Evolutionary conservation across 2,113 vertebrate genomes (phyloP), one percentile per base, ranked within the genome.

Genomic region (Chamaetylas fuelleborni): DNA sequence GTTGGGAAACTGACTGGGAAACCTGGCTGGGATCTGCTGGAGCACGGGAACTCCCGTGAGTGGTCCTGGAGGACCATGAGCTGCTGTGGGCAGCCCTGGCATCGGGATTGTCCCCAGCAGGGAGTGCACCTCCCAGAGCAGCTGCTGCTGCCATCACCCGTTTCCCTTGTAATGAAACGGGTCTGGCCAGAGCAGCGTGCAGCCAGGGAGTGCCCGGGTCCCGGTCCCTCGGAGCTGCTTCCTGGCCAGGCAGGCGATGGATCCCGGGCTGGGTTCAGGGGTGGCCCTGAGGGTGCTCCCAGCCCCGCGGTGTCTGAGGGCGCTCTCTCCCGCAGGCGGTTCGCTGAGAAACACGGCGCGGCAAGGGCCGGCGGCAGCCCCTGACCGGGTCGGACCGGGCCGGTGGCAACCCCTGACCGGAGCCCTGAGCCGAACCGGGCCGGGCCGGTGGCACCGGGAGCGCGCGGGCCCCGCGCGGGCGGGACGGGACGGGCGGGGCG

Each of bases 281-380:
- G 36, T 17, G 3, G 14, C 24, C 36, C 8, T 8, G 10, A 4
- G 9, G 42, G 25, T 22, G 57, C 4, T 26, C 29, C 18, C 50
- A 20, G 58, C 34, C 25, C 58, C 31, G 26, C 33, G 14, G 38
- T 77, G 53, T n/a, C 86, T 92, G 48, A 94, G n/a, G 42, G 18
- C 38, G 38, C 40, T 90, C 36, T 94, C 50, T 94, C 87, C 91
- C 58, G 45, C 90, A 95, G 95, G 94, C 62, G 92, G 23, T 96
- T 94, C 90, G 26, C 87, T 17, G 92, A 96, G 92, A 95, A 94
- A 81, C 87, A 86, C 57, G 89, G 92, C 31, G 61, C 34, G 47
- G 93, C 86, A 65, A 91, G 65, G 73, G 73, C 65, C 70, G 42
- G 83, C 66, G 93, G 91, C 81, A 86, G 88, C 76, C 93, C 87